A percentile compares a stretch with the other conserved stretches of the same genome.
Conservation (phyloP, 2,888 invertebrate genomes). For the Acronicta aceris region DNA sequence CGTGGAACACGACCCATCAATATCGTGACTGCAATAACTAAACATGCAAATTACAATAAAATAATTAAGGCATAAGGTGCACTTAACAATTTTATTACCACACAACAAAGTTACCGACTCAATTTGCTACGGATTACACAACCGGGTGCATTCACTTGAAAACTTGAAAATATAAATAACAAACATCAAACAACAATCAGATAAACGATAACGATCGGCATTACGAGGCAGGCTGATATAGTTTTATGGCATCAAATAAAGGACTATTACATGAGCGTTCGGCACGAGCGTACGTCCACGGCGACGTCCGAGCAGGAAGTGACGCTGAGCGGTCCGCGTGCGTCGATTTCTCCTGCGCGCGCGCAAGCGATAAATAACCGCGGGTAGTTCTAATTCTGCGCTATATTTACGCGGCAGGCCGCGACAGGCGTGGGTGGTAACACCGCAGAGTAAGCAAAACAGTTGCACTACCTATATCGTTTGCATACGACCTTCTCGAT, state of each 20-base stretch:
- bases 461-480: conserved; percentile 70
- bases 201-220: conserved; percentile 60
- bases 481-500: conserved; percentile 50
- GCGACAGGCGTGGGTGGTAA: conserved; percentile 74
- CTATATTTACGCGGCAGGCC: conserved; percentile 80
- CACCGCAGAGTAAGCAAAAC: conserved; percentile 72
- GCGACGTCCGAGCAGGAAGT: conserved; percentile 78
- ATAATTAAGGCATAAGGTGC: conserved; percentile 52
- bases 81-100: conserved; percentile 50
- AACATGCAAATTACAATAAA: conserved; percentile 50
- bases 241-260: conserved; percentile 76
- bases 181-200: conserved; percentile 60
- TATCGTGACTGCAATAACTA: conserved; percentile 50
- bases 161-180: conserved; percentile 53
- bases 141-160: conserved; percentile 45
- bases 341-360: conserved; percentile 67
- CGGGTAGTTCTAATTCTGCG: conserved; percentile 85
- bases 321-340: conserved; percentile 63
- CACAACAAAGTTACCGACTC: conserved; percentile 41
- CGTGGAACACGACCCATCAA: conserved; percentile 48
- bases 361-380: conserved; percentile 79
- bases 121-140: conserved; percentile 43
- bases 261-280: conserved; percentile 71
- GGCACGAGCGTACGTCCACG: conserved; percentile 66
- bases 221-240: conserved; percentile 66